Conservation (phyloP, 2,797 vertebrate genomes). For the Antennarius maculatus region DNA sequence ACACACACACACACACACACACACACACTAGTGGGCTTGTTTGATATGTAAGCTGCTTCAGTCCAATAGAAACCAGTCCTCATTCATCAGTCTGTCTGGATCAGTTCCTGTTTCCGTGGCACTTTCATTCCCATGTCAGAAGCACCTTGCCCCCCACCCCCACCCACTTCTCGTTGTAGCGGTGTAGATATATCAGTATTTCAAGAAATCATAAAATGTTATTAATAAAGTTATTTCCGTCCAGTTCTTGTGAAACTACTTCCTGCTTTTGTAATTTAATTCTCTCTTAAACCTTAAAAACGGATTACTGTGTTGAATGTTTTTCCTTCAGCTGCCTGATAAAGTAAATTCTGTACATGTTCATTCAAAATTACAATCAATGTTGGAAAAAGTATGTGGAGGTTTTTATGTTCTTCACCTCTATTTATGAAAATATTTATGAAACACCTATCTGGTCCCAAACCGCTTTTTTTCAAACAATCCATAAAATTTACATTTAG, state of each 20-base stretch:
- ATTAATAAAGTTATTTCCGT: constrained; percentile 41
- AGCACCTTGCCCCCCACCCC: not conserved
- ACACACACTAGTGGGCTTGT: constrained; percentile 17
- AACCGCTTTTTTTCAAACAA: not conserved
- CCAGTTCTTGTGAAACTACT: not conserved
- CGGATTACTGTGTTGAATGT: no score
- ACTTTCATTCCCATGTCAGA: constrained; percentile 21
- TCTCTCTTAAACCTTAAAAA: no score
- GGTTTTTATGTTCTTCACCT: constrained; percentile 1
- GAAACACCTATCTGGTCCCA: not conserved
- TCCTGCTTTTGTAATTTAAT: no score
- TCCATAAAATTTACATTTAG: no score
- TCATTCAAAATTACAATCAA: constrained; percentile 15
- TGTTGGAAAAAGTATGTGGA: constrained; percentile 4
- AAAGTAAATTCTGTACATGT: constrained; percentile 43
- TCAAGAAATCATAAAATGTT: constrained; percentile 6
- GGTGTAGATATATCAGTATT: constrained; percentile 30
- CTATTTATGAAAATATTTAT: not conserved
- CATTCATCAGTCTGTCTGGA: constrained; percentile 23
- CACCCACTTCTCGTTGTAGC: constrained; percentile 9
- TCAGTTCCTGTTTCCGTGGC: constrained; percentile 33
- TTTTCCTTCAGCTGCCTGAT: constrained; percentile 28
- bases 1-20: no score
- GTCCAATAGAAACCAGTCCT: constrained; percentile 42
- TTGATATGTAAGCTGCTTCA: constrained; percentile 49